Conservation (phyloP, 2,797 vertebrate species). For the Myiothlypis chrysogaster region DNA sequence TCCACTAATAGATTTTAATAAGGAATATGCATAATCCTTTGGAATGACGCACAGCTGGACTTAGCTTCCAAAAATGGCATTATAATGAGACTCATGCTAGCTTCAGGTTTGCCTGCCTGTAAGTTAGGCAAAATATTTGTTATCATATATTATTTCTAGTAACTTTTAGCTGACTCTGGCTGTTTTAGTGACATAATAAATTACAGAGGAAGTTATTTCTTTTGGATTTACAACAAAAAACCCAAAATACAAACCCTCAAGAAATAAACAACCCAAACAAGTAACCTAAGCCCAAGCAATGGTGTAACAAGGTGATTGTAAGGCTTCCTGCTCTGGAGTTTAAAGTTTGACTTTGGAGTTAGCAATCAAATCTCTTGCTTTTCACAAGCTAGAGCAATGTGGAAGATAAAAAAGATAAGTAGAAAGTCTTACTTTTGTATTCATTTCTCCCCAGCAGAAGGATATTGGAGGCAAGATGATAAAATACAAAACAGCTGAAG, state of each 20-base stretch:
- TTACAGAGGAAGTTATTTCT: background rate
- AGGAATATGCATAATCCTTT: background rate
- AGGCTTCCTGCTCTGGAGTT: background rate
- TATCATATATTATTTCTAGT: background rate
- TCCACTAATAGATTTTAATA: background rate
- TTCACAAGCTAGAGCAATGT: background rate
- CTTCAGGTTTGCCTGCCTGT: background rate
- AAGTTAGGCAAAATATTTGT: background rate
- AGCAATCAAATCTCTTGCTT: background rate
- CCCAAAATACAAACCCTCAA: background rate
- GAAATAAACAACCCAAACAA: background rate
- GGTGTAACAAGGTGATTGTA: background rate
- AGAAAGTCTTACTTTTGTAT: background rate
- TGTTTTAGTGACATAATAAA: background rate
- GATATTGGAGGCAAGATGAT: background rate
- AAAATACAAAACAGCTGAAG: background rate
- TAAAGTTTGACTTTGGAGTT: background rate
- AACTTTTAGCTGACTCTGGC: background rate
- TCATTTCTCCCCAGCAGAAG: background rate
- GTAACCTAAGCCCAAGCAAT: background rate
- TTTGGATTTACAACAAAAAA: background rate
- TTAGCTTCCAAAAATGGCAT: background rate
- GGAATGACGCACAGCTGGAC: background rate
- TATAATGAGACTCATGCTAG: background rate
- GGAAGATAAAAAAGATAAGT: background rate